Conservation (phyloP, 2,797 vertebrate genomes). For the Coranthus polyacanthus region DNA sequence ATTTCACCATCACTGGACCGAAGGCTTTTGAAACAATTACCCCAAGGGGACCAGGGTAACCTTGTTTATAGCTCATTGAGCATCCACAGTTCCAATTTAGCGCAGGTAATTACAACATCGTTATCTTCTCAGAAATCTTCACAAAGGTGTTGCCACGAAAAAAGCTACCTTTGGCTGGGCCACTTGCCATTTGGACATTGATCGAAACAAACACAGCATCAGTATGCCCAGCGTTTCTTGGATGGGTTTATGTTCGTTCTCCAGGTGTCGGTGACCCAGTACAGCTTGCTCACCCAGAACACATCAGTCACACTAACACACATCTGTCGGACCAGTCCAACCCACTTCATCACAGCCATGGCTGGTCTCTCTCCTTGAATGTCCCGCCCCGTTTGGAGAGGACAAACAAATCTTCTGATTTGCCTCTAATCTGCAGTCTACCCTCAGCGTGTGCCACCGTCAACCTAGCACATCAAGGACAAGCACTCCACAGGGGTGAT, state of each 20-base stretch:
- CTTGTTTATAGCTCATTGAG: constrained; percentile 83
- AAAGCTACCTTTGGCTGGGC: constrained; percentile 60
- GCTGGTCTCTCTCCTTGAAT: constrained; percentile 71
- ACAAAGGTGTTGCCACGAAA: constrained; percentile 49
- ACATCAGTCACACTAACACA: constrained; percentile 81
- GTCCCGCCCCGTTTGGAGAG: constrained; percentile 61
- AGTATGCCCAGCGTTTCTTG: constrained; percentile 61
- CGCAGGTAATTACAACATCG: constrained; percentile 77
- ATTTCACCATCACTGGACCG: constrained; percentile 77
- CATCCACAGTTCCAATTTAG: constrained; percentile 77
- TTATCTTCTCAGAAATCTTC: constrained; percentile 74
- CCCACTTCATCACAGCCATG: constrained; percentile 74
- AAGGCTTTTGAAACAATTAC: constrained; percentile 80
- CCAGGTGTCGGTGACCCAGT: constrained; percentile 73
- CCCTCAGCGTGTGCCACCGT: constrained; percentile 63
- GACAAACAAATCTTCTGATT: constrained; percentile 82
- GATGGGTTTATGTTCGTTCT: constrained; percentile 61
- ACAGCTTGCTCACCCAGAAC: constrained; percentile 69
- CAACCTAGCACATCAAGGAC: constrained; percentile 76
- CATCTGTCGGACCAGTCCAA: constrained; percentile 68
- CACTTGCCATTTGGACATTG: constrained; percentile 58
- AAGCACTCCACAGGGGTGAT: constrained; percentile 62
- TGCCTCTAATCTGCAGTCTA: constrained; percentile 80
- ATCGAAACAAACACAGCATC: constrained; percentile 64
- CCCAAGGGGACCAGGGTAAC: constrained; percentile 78